Percentiles rank a stretch among this genome's conserved stretches.
These are phyloP conservation scores for Euthynnus affinis DNA, from an alignment of 2,797 vertebrate species.

Conservation along the genomic window DNA sequence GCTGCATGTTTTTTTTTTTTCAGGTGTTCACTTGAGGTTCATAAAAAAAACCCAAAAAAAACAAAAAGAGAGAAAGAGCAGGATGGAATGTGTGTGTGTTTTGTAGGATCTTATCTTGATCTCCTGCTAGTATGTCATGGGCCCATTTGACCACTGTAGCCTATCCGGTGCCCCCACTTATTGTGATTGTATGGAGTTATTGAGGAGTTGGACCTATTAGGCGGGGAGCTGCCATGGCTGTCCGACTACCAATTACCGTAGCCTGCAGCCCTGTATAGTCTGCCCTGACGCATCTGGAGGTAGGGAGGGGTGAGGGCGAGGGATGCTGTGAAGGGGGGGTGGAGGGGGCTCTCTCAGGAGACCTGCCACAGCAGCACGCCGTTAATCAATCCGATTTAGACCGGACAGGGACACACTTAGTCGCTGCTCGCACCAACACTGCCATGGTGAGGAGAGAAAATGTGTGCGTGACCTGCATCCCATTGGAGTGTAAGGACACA, in stretches of 20 bases:
- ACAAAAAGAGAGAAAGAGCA: conserved; percentile 11
- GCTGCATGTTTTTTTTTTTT: conserved; percentile 49
- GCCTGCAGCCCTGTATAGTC: conserved; percentile 75
- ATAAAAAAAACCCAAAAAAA: conserved; percentile 55
- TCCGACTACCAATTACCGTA: conserved; percentile 84
- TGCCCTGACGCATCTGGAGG: conserved; percentile 67
- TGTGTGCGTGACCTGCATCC: conserved; percentile 87
- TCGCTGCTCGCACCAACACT: conserved; percentile 76
- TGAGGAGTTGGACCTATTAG: conserved; percentile 86
- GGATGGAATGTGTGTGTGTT: conserved; percentile 25
- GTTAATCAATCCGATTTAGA: conserved; percentile 90
- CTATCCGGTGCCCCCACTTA: conserved; percentile 78
- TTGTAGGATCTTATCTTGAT: conserved; percentile 53
- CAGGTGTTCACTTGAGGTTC: conserved; percentile 67
- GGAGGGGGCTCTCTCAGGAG: conserved; percentile 74
- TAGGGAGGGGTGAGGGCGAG: conserved; percentile 51
- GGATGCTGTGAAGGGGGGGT: conserved; percentile 8
- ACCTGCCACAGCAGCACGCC: conserved; percentile 81
- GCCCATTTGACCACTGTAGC: conserved; percentile 82
- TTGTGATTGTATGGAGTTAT: conserved; percentile 85
- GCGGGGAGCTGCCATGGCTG: conserved; percentile 81
- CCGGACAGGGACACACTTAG: conserved; percentile 86
- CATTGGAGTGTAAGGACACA: conserved; percentile 71
- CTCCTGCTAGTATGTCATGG: conserved; percentile 77
- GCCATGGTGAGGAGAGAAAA: conserved; percentile 70